Percentiles rank a stretch among this genome's conserved stretches.
Conservation (phyloP, 2,113 vertebrate genomes). For the Dendropsophus ebraccatus region DNA sequence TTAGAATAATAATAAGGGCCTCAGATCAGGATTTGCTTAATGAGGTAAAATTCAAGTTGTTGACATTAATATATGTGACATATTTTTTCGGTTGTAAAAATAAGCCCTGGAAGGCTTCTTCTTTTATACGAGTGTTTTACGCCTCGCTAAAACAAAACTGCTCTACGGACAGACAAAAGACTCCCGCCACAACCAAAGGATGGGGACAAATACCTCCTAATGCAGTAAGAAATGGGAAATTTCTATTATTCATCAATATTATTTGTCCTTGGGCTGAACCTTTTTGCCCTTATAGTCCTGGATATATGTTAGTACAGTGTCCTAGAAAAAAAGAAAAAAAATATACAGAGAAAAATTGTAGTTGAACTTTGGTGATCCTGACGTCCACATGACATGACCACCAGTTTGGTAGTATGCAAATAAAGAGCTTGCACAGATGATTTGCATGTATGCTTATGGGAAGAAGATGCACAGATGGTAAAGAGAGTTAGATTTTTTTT, state of each 20-base stretch:
- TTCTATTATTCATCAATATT: background rate
- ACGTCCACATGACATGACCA: background rate
- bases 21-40: slow-evolving; percentile 89
- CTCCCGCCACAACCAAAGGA: slow-evolving; percentile 32
- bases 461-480: slow-evolving; percentile 4
- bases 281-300: background rate
- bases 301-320: background rate
- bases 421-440: background rate
- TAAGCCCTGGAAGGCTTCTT: slow-evolving; percentile 73
- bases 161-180: slow-evolving; percentile 45
- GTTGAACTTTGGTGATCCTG: background rate
- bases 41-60: slow-evolving; percentile 89
- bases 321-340: background rate
- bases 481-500: background rate
- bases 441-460: background rate
- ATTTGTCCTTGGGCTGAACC: background rate
- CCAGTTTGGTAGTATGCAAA: background rate
- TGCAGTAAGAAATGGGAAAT: slow-evolving; percentile 12
- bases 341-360: background rate
- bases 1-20: slow-evolving; percentile 88
- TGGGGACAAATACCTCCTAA: slow-evolving; percentile 15
- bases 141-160: slow-evolving; percentile 51
- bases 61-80: slow-evolving; percentile 85
- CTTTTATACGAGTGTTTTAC: slow-evolving; percentile 65
- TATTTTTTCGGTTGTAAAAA: slow-evolving; percentile 79